Percentiles rank a stretch among this genome's conserved stretches.
Conservation (phyloP, 1,140 invertebrate genomes). For the Heliconius eleuchia region DNA sequence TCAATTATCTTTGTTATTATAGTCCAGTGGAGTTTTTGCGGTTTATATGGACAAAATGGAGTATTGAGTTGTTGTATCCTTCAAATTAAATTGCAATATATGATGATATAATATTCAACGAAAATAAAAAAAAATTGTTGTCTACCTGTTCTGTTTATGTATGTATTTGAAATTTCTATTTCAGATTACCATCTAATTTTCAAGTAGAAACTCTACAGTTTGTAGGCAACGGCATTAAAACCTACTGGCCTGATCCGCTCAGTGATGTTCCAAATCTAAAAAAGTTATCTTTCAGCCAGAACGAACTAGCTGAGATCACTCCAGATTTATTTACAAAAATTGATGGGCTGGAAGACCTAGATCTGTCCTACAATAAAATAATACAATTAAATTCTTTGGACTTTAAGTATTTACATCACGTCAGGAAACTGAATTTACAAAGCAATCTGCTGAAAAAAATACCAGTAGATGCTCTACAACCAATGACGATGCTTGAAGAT, state of each 20-base stretch:
- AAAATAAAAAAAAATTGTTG: too few relatives aligned
- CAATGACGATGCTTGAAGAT: slow-evolving; percentile 61
- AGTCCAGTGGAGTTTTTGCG: neutral
- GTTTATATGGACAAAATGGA: too few relatives aligned
- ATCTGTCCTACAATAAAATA: slow-evolving; percentile 81
- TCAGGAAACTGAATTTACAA: slow-evolving; percentile 68
- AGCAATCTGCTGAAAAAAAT: slow-evolving; percentile 67
- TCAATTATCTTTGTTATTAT: neutral
- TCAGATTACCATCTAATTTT: slow-evolving; percentile 70
- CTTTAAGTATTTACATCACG: slow-evolving; percentile 60
- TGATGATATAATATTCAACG: too few relatives aligned
- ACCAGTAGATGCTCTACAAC: slow-evolving; percentile 61
- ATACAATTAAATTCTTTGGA: slow-evolving; percentile 61
- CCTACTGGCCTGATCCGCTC: slow-evolving; percentile 73
- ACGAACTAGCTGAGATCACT: slow-evolving; percentile 65
- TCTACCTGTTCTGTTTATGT: neutral
- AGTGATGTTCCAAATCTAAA: slow-evolving; percentile 64
- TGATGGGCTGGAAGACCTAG: slow-evolving; percentile 70
- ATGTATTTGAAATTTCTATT: slow-evolving; percentile 35
- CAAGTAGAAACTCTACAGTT: slow-evolving; percentile 69
- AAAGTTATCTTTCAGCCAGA: slow-evolving; percentile 66
- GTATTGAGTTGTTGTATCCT: too few relatives aligned
- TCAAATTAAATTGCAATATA: too few relatives aligned
- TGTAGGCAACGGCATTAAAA: slow-evolving; percentile 69
- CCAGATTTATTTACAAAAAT: slow-evolving; percentile 72